These are phyloP conservation scores for Pseudorhiza aurosa DNA, from an alignment of 30 jellyfish, hydroid and myxozoan genomes.

Conservation along the genomic window DNA sequence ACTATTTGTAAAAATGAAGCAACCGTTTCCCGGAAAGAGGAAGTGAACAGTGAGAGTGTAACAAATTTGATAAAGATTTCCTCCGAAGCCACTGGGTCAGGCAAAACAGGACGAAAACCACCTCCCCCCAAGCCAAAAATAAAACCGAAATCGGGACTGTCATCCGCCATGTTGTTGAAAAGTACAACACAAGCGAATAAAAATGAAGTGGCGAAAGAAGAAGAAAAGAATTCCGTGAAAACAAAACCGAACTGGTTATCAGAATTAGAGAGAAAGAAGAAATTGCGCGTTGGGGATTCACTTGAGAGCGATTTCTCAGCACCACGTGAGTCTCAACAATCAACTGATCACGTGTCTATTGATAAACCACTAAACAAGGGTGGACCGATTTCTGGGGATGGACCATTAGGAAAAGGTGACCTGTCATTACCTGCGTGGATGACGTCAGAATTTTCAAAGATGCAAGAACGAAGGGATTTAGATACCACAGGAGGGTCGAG, in stretches of 20 bases:
- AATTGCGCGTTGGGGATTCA: not conserved
- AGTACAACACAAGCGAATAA: constrained; percentile 26
- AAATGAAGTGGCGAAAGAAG: constrained; percentile 50
- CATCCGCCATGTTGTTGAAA: constrained; percentile 60
- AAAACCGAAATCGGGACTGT: constrained; percentile 25
- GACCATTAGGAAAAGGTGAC: not conserved
- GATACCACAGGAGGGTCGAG: not conserved
- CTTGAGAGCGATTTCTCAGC: not conserved
- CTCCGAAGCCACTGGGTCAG: not conserved
- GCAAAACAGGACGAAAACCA: not conserved
- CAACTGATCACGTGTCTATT: too few relatives aligned
- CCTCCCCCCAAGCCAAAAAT: constrained; percentile 59
- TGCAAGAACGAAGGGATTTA: not conserved
- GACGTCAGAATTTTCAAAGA: constrained; percentile 1
- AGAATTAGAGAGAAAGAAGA: constrained; percentile 39
- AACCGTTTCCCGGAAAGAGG: not conserved
- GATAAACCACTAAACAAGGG: not conserved
- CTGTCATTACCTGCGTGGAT: constrained; percentile 39
- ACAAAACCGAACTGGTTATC: constrained; percentile 57
- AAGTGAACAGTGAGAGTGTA: not conserved
- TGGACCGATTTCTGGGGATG: not conserved
- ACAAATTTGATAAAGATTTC: not conserved
- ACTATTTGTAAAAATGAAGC: not conserved
- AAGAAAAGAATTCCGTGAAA: constrained; percentile 11
- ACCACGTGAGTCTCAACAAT: not conserved